A percentile compares a stretch with the other conserved stretches of the same genome.
phyloP scores from a whole-genome alignment of 2,113 vertebrate species.

The Takifugu bimaculatus region DNA sequence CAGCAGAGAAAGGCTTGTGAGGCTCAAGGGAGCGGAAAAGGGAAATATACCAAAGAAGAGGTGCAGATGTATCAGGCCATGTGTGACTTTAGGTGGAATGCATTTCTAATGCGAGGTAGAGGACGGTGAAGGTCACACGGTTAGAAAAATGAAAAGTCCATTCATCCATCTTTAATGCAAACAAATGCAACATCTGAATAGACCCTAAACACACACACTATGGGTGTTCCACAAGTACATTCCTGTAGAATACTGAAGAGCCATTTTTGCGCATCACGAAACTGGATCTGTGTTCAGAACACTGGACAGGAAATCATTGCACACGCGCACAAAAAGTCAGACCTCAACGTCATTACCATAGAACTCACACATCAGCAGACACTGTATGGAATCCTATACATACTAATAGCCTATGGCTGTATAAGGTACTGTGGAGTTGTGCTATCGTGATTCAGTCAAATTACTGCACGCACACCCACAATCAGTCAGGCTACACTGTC shows the following conservation, averaged over 20 bases:
- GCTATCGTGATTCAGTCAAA: slow-evolving; percentile 33
- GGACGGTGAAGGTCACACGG: slow-evolving; percentile 56
- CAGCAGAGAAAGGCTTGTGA: slow-evolving; percentile 9
- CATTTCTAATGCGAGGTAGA: slow-evolving; percentile 60
- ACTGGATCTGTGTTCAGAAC: background rate
- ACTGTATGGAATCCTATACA: slow-evolving; percentile 48
- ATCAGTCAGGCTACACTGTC: slow-evolving; percentile 4
- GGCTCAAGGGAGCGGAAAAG: slow-evolving; percentile 18
- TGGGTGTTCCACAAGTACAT: background rate
- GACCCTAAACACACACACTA: background rate
- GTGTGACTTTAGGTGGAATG: slow-evolving; percentile 63
- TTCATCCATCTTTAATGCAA: slow-evolving; percentile 28
- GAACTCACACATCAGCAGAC: slow-evolving; percentile 42
- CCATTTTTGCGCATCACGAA: no score
- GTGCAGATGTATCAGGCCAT: slow-evolving; percentile 39
- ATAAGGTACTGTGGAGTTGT: slow-evolving; percentile 27
- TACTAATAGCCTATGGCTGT: slow-evolving; percentile 40
- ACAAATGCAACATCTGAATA: slow-evolving; percentile 11
- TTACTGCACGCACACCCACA: slow-evolving; percentile 35
- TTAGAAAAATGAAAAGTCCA: slow-evolving; percentile 57
- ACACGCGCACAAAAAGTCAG: slow-evolving; percentile 23
- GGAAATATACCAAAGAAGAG: slow-evolving; percentile 28
- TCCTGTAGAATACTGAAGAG: background rate
- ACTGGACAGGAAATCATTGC: slow-evolving; percentile 25
- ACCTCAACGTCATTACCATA: slow-evolving; percentile 46